phyloP scores from a whole-genome alignment of 2,113 vertebrate genomes.

The Theropithecus gelada region DNA sequence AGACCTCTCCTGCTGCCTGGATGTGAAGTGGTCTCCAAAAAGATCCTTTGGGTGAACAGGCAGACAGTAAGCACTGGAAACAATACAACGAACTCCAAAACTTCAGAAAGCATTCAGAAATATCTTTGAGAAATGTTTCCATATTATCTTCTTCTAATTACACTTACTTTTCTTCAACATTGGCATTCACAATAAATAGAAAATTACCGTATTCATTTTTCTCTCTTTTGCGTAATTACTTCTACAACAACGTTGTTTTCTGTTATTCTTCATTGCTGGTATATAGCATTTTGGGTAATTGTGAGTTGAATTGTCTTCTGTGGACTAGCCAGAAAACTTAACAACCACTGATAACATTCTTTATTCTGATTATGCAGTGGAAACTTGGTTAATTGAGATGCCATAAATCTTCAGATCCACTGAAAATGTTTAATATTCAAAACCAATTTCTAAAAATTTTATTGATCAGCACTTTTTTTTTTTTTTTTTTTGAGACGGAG shows the following conservation, averaged over 20 bases:
- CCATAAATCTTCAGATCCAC: constrained; percentile 53
- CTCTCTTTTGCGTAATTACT: constrained; percentile 61
- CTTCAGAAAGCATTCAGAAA: constrained; percentile 47
- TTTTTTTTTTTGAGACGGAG: no score
- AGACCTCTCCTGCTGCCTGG: not conserved
- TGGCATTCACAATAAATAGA: constrained; percentile 47
- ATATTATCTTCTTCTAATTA: constrained; percentile 46
- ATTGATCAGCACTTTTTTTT: constrained; percentile 41
- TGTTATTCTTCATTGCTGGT: constrained; percentile 48
- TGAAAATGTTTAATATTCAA: constrained; percentile 66
- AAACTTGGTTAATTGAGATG: constrained; percentile 53
- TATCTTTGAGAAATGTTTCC: constrained; percentile 42
- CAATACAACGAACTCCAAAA: constrained; percentile 1
- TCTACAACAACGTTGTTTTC: constrained; percentile 42
- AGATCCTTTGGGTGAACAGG: no score
- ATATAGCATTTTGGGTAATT: constrained; percentile 60
- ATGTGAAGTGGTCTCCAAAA: not conserved
- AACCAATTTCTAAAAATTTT: constrained; percentile 51
- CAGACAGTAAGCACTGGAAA: not conserved
- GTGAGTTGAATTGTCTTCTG: constrained; percentile 71
- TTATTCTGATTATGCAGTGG: constrained; percentile 37
- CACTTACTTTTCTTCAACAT: constrained; percentile 38
- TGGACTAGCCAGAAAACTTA: constrained; percentile 51
- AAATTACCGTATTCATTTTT: constrained; percentile 63
- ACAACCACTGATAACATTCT: constrained; percentile 52